phyloP scores from a whole-genome alignment of 2,797 vertebrate species.

The Pseudochromis fuscus region DNA sequence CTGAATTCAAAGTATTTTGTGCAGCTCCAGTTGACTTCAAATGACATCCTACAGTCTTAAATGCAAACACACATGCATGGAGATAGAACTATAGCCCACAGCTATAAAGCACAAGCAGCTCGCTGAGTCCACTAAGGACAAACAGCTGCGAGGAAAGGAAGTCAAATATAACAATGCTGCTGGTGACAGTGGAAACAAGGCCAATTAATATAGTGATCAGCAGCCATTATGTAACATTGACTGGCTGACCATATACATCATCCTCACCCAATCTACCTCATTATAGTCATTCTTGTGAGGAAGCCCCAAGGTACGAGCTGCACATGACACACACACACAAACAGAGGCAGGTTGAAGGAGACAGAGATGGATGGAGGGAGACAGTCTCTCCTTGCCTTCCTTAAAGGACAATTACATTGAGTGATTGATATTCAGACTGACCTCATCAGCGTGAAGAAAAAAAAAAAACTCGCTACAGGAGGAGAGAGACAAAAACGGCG shows the following conservation, averaged over 20 bases:
- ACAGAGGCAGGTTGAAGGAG: conserved; percentile 64
- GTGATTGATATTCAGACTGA: conserved; percentile 80
- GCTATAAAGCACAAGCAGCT: conserved; percentile 39
- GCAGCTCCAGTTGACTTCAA: conserved; percentile 63
- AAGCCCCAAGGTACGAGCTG: conserved; percentile 51
- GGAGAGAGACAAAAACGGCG: conserved; percentile 24
- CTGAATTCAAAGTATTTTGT: conserved; percentile 66
- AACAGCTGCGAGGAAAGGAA: conserved; percentile 56
- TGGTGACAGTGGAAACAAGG: conserved; percentile 53
- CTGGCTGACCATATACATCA: conserved; percentile 64
- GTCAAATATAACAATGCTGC: conserved; percentile 43
- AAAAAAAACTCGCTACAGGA: conserved; percentile 49
- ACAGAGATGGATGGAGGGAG: conserved; percentile 76
- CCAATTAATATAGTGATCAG: conserved; percentile 72
- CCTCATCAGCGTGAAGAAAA: conserved; percentile 65
- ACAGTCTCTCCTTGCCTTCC: conserved; percentile 78
- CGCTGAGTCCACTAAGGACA: conserved; percentile 50
- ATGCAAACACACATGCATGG: conserved; percentile 43
- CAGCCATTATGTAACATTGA: conserved; percentile 66
- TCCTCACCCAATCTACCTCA: conserved; percentile 69
- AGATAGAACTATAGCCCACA: conserved; percentile 40
- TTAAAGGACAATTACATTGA: conserved; percentile 83
- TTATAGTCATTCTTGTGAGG: conserved; percentile 68
- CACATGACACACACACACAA: conserved; percentile 6
- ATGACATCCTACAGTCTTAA: conserved; percentile 60